Evolutionary conservation across 2,797 vertebrate species (phyloP).

Genomic region (Glossophaga mutica): DNA sequence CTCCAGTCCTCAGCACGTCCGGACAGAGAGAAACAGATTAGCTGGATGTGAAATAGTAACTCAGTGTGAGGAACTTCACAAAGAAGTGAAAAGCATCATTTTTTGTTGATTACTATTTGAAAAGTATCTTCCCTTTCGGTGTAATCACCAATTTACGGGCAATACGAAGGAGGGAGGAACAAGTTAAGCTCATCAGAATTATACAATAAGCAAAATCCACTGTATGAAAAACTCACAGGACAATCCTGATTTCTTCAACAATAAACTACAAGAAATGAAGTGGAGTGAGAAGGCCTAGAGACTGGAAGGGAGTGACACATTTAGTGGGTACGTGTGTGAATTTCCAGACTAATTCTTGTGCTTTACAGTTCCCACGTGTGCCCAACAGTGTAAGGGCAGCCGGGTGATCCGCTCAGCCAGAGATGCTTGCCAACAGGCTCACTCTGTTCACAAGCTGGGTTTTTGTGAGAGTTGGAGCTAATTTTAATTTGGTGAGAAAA

Average conservation of each 20-base stretch:
- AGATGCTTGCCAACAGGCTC: not conserved
- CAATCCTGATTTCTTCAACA: not conserved
- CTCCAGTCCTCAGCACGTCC: not conserved
- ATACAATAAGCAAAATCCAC: not conserved
- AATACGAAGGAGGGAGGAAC: not conserved
- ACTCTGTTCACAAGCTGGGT: not conserved
- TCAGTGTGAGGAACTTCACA: not conserved
- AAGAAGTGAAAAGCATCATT: not conserved
- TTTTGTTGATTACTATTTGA: not conserved
- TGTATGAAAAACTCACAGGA: not conserved
- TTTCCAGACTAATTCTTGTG: not conserved
- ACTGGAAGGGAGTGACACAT: not conserved
- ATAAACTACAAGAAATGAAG: not conserved
- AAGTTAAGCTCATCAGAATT: not conserved
- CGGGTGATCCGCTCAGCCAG: not conserved
- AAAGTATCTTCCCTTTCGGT: no score
- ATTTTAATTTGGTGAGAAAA: not conserved
- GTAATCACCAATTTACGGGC: no score
- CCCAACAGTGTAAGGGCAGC: no score
- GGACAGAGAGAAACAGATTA: not conserved
- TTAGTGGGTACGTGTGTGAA: not conserved
- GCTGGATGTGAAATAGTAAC: not conserved
- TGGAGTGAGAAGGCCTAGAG: no score
- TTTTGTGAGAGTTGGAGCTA: not conserved
- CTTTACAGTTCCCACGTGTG: not conserved